phyloP scores from a whole-genome alignment of 2,797 vertebrate genomes.

The Esox masquinongy region DNA sequence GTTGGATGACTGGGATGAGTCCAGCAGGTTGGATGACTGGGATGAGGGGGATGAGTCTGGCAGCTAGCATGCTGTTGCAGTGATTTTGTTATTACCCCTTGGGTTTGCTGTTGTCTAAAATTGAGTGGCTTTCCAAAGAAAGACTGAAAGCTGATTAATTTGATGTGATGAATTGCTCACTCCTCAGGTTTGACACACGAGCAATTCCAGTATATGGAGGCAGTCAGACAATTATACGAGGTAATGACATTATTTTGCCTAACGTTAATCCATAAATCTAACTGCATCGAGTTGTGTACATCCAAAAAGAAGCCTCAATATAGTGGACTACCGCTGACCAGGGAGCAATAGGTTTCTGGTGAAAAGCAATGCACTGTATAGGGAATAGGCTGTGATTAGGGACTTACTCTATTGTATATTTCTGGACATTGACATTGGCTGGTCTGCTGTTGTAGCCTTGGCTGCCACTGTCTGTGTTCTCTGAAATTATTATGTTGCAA shows the following conservation, averaged over 20 bases:
- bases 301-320: neutral
- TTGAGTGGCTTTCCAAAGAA: neutral
- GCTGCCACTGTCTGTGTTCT: neutral
- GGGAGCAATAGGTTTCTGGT: too few relatives aligned
- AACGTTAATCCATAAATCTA: slow-evolving; percentile 7
- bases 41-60: too few relatives aligned
- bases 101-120: neutral
- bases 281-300: neutral
- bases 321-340: neutral
- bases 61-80: neutral
- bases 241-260: slow-evolving; percentile 1
- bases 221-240: neutral
- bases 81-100: slow-evolving; percentile 9
- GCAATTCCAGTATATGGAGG: neutral
- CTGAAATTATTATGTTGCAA: neutral
- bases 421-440: neutral
- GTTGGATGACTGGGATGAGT: neutral
- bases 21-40: neutral
- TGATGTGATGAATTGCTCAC: slow-evolving; percentile 1
- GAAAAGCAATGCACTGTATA: neutral
- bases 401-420: neutral
- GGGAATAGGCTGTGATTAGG: neutral
- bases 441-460: neutral
- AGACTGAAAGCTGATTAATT: neutral
- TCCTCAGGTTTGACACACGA: neutral